A percentile compares a stretch with the other conserved stretches of the same genome.
These are phyloP conservation scores for Paragorgia papillata DNA, from an alignment of 92 coral and sea anemone genomes.

Conservation along the genomic window DNA sequence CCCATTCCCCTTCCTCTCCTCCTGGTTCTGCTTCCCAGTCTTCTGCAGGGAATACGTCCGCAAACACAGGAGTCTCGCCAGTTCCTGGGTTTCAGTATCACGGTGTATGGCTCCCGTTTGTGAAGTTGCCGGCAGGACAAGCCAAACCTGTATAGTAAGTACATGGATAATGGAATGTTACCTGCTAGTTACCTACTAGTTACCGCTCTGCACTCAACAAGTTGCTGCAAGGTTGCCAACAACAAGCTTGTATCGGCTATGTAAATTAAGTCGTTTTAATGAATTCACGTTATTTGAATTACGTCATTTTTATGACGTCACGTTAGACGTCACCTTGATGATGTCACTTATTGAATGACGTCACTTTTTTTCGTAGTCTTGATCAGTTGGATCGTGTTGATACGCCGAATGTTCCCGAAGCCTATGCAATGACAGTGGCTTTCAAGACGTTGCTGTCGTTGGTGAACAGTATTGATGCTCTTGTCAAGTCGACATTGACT, in stretches of 20 bases:
- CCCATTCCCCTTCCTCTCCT: conserved; percentile 69
- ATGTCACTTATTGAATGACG: too few relatives aligned
- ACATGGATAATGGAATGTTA: neutral
- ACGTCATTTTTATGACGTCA: too few relatives aligned
- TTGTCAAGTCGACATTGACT: conserved; percentile 52
- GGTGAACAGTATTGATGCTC: conserved; percentile 83
- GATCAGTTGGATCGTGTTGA: conserved; percentile 90
- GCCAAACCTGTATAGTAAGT: conserved; percentile 98
- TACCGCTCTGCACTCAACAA: too few relatives aligned
- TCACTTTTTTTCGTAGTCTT: conserved; percentile 63
- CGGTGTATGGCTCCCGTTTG: conserved; percentile 91
- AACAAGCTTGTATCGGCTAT: too few relatives aligned
- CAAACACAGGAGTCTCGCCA: conserved; percentile 93
- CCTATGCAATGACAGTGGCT: conserved; percentile 90
- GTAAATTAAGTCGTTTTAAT: too few relatives aligned
- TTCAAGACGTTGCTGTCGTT: conserved; percentile 90
- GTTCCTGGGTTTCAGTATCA: conserved; percentile 94
- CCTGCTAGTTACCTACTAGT: too few relatives aligned
- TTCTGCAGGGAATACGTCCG: conserved; percentile 81
- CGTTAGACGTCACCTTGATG: too few relatives aligned
- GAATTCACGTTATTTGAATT: too few relatives aligned
- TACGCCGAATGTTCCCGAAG: conserved; percentile 84
- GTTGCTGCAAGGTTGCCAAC: too few relatives aligned
- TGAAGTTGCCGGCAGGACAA: conserved; percentile 88
- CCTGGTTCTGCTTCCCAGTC: conserved; percentile 86